phyloP scores from a whole-genome alignment of 2,113 vertebrate genomes.

The Callipepla squamata region DNA sequence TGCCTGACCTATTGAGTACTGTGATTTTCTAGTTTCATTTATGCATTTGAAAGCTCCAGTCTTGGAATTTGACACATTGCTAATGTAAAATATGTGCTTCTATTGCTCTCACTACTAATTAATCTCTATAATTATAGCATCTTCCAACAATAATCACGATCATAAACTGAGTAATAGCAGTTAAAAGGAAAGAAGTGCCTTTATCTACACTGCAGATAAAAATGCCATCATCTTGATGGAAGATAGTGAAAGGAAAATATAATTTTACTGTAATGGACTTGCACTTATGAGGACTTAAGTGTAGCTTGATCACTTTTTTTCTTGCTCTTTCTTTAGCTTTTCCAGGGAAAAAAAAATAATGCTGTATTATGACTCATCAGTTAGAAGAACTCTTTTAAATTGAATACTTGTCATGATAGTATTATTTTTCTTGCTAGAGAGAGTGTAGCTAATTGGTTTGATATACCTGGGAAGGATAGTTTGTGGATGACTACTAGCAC shows the following conservation, averaged over 20 bases:
- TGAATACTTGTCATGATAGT: not conserved
- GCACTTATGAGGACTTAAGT: not conserved
- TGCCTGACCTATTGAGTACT: conserved; percentile 34
- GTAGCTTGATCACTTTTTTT: not conserved
- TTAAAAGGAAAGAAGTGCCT: conserved; percentile 33
- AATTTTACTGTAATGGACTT: not conserved
- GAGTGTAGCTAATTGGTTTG: not conserved
- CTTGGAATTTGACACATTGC: conserved; percentile 31
- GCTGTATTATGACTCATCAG: not conserved
- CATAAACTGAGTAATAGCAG: conserved; percentile 13
- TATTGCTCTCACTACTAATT: conserved; percentile 70
- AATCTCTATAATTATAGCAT: conserved; percentile 64
- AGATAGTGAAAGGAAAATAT: not conserved
- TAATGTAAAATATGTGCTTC: conserved; percentile 41
- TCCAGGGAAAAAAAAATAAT: not conserved
- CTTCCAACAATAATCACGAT: conserved; percentile 57
- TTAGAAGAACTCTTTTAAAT: not conserved
- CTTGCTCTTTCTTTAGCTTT: not conserved
- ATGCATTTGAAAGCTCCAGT: conserved; percentile 29
- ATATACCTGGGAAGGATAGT: not conserved
- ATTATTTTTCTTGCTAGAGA: not conserved
- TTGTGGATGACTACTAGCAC: not conserved
- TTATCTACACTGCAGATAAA: conserved; percentile 1
- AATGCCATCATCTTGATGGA: not conserved
- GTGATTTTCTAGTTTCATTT: conserved; percentile 41